These are phyloP conservation scores for Pocillopora damicornis DNA, from an alignment of 64 coral and sea anemone species.

Conservation along the genomic window DNA sequence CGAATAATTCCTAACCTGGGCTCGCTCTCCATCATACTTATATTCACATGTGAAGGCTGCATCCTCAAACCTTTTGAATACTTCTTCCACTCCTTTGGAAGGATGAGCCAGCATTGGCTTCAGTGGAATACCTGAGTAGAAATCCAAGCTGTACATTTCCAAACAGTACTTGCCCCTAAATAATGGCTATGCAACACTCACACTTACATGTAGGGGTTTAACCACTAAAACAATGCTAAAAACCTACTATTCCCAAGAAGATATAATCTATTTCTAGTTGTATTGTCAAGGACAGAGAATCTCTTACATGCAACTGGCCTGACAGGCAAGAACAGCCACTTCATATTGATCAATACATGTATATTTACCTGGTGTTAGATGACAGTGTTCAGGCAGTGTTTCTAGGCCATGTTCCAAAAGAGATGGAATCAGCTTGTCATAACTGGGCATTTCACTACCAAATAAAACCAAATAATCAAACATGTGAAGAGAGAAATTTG, in stretches of 20 bases:
- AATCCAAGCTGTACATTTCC: neutral
- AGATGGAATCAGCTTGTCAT: constrained; percentile 78
- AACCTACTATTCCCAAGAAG: too few relatives aligned
- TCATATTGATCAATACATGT: neutral
- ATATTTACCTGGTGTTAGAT: constrained; percentile 90
- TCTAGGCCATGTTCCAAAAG: constrained; percentile 81
- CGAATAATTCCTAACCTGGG: constrained; percentile 60
- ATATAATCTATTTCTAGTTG: too few relatives aligned
- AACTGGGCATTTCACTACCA: constrained; percentile 90
- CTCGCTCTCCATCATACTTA: constrained; percentile 96
- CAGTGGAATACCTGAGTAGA: constrained; percentile 65
- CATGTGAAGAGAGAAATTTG: too few relatives aligned
- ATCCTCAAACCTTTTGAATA: constrained; percentile 94
- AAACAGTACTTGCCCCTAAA: too few relatives aligned
- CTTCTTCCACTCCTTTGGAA: constrained; percentile 81
- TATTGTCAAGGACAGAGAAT: too few relatives aligned
- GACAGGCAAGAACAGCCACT: too few relatives aligned
- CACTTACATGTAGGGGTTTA: too few relatives aligned
- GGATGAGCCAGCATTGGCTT: constrained; percentile 98
- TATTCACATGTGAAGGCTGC: constrained; percentile 93
- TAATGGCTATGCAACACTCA: too few relatives aligned
- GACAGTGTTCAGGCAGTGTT: constrained; percentile 75
- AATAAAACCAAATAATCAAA: neutral
- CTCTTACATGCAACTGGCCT: too few relatives aligned
- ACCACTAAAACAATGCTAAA: too few relatives aligned